Conservation (phyloP, 2,888 invertebrate genomes). For the Andrena praecox region DNA sequence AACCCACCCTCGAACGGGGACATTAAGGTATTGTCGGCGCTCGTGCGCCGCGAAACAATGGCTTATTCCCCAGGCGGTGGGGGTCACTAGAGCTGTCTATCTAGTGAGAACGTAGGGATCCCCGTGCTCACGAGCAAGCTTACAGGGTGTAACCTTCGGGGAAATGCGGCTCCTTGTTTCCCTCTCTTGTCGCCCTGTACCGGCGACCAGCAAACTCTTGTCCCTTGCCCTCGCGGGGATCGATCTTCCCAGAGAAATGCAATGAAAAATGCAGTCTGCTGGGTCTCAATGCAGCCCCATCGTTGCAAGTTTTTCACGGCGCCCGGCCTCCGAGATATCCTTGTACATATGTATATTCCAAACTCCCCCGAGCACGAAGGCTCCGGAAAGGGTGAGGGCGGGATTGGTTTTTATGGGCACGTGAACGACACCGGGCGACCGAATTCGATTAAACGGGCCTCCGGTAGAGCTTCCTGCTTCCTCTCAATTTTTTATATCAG, state of each 20-base stretch:
- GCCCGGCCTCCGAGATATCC: neutral
- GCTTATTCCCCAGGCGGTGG: constrained; percentile 66
- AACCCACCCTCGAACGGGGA: constrained; percentile 64
- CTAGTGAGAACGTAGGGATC: constrained; percentile 41
- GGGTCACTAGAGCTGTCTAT: constrained; percentile 64
- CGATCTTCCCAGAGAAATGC: constrained; percentile 24
- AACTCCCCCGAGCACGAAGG: neutral
- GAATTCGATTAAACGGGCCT: constrained; percentile 7
- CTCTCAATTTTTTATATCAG: neutral
- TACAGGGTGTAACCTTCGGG: constrained; percentile 46
- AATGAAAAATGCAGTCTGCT: constrained; percentile 40
- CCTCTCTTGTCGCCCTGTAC: constrained; percentile 9
- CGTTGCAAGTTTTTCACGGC: constrained; percentile 1
- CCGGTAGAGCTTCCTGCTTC: neutral
- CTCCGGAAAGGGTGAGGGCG: neutral
- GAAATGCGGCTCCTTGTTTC: constrained; percentile 50
- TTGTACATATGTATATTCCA: neutral
- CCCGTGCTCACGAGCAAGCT: constrained; percentile 23
- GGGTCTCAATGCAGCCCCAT: neutral
- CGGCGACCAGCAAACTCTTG: neutral
- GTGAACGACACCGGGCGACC: neutral
- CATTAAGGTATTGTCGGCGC: constrained; percentile 75
- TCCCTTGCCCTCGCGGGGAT: neutral
- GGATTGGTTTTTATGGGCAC: neutral
- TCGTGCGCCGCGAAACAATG: constrained; percentile 74